A percentile compares a stretch with the other conserved stretches of the same genome.
Conservation (phyloP, 2,113 vertebrate genomes). For the Thamnaconus septentrionalis region DNA sequence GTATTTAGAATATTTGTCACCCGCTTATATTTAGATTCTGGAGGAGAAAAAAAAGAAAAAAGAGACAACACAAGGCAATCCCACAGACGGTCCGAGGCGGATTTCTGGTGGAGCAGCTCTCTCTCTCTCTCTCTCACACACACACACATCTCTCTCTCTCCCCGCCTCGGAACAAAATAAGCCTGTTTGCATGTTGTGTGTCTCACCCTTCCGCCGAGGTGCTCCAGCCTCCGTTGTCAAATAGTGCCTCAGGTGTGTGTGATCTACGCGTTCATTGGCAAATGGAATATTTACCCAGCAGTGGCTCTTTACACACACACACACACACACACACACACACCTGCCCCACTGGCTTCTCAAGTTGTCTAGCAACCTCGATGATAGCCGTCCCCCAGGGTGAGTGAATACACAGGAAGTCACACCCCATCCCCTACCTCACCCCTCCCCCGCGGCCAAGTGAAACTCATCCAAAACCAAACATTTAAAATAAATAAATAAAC, state of each 20-base stretch:
- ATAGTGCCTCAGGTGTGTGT: constrained; percentile 9
- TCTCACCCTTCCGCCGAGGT: not conserved
- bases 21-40: constrained; percentile 58
- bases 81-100: constrained; percentile 45
- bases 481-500: too few relatives aligned
- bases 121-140: not conserved
- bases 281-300: constrained; percentile 53
- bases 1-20: constrained; percentile 73
- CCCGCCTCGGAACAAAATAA: constrained; percentile 11
- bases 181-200: not conserved
- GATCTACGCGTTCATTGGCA: constrained; percentile 31
- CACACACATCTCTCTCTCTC: not conserved
- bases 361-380: constrained; percentile 76
- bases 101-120: constrained; percentile 5
- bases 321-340: not conserved
- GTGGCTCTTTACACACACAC: constrained; percentile 53
- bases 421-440: constrained; percentile 12
- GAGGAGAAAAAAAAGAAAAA: constrained; percentile 10
- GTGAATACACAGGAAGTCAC: constrained; percentile 56
- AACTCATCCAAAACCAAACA: too few relatives aligned
- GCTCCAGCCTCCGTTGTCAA: constrained; percentile 15
- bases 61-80: constrained; percentile 49
- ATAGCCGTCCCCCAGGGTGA: constrained; percentile 32
- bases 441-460: too few relatives aligned
- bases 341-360: constrained; percentile 58